Evolutionary conservation across 2,888 invertebrate species (phyloP), one percentile per base, ranked within the genome.

Genomic region (Andrena bicolor): DNA sequence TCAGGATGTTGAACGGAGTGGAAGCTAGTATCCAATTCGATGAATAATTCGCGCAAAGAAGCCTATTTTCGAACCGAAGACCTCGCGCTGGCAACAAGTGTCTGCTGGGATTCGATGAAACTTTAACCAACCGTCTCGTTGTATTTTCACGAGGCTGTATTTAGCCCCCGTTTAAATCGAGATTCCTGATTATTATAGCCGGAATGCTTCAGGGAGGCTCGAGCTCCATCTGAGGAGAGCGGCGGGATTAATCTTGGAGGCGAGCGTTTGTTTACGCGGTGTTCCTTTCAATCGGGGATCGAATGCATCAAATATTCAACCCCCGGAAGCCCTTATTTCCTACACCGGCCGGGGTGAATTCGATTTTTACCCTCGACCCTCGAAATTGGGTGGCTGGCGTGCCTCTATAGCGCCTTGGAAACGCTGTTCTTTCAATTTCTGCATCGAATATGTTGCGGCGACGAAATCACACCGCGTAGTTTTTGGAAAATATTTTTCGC

Each of bases 291-390:
- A 58, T 70, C 58, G 58, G 32, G 30, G 20, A 61, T 58, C 65
- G 58, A 53, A 53, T 10, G 35, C 53, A 41, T 32, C 53, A 53
- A 70, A 30, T 63, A 76, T 69, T 30, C 35, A 70, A 41, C 28
- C 51, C 68, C 28, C 13, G 75, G 49, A 75, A 61, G 26, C 30
- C 8, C n/a, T 61, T 41, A 56, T 76, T 71, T 63, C 63, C 70
- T 10, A 28, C 20, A 51, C 0, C 41, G 35, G 4, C 10, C 2
- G 49, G 0, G n/a, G 32, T 3, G 16, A 63, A 63, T 49, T 60
- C 20, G 30, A 74, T 49, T 66, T 26, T 28, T 28, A 16, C 51
- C 26, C 26, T 28, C 51, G 13, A 68, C 20, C 16, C 30, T 13
- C 13, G 6, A n/a, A 51, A 30, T 66, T 20, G 49, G 49, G 49